phyloP scores from a whole-genome alignment of 2,797 vertebrate species.

The Heterohyrax brucei region DNA sequence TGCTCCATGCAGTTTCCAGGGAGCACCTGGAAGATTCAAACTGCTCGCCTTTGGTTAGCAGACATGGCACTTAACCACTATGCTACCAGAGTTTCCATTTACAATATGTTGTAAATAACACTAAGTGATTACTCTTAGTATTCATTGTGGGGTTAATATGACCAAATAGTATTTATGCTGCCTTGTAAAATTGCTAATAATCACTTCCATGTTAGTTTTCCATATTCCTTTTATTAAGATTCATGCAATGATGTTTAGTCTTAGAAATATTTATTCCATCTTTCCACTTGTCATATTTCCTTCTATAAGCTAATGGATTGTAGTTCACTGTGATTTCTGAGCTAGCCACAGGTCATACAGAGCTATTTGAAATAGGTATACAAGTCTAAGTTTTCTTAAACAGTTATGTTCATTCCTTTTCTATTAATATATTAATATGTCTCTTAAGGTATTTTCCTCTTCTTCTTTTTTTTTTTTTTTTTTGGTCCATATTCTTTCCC shows the following conservation, averaged over 20 bases:
- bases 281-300: background rate
- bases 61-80: no score
- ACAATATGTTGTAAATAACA: no score
- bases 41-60: no score
- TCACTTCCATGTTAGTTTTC: slow-evolving; percentile 31
- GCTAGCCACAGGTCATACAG: background rate
- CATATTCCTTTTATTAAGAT: background rate
- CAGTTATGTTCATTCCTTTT: background rate
- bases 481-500: background rate
- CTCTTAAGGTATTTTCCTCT: background rate
- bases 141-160: background rate
- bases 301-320: background rate
- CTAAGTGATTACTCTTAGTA: background rate
- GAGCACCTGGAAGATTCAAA: no score
- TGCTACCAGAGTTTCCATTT: no score
- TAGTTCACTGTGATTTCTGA: background rate
- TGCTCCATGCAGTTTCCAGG: no score
- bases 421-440: background rate
- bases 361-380: slow-evolving; percentile 4
- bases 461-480: background rate
- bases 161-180: background rate
- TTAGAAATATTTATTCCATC: background rate
- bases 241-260: background rate
- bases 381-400: background rate
- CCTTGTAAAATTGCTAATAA: slow-evolving; percentile 23